phyloP scores from a whole-genome alignment of 1,140 invertebrate genomes.

The Asbolus verrucosus region DNA sequence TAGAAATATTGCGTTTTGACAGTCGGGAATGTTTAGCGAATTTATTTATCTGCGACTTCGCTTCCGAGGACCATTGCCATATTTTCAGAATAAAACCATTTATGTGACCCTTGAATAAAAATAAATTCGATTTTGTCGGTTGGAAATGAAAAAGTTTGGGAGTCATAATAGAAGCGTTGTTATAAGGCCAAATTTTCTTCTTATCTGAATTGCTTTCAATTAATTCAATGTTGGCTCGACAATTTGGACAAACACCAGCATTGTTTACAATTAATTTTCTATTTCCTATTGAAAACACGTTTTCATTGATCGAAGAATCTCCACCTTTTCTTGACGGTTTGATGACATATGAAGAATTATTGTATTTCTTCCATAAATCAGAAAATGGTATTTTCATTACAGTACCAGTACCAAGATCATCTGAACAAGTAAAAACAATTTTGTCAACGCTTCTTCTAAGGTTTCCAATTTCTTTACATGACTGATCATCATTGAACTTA shows the following conservation, averaged over 20 bases:
- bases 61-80: slow-evolving; percentile 78
- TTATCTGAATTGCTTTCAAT: slow-evolving; percentile 47
- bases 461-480: slow-evolving; percentile 38
- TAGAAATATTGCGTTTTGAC: slow-evolving; percentile 53
- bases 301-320: neutral
- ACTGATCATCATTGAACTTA: too few species aligned
- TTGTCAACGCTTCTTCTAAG: neutral
- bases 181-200: slow-evolving; percentile 49
- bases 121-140: slow-evolving; percentile 56
- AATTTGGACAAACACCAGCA: slow-evolving; percentile 53
- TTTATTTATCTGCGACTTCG: slow-evolving; percentile 46
- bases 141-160: slow-evolving; percentile 57
- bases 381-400: slow-evolving; percentile 6
- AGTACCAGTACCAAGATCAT: neutral
- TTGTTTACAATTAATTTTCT: slow-evolving; percentile 51
- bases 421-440: slow-evolving; percentile 41
- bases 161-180: slow-evolving; percentile 58
- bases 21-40: slow-evolving; percentile 43
- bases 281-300: slow-evolving; percentile 38
- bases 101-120: slow-evolving; percentile 68
- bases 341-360: slow-evolving; percentile 17
- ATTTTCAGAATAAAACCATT: slow-evolving; percentile 83
- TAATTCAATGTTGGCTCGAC: slow-evolving; percentile 49
- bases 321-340: neutral
- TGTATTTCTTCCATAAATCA: slow-evolving; percentile 31